These are phyloP conservation scores for Halcyon senegalensis DNA, from an alignment of 2,113 vertebrate genomes.

Conservation along the genomic window DNA sequence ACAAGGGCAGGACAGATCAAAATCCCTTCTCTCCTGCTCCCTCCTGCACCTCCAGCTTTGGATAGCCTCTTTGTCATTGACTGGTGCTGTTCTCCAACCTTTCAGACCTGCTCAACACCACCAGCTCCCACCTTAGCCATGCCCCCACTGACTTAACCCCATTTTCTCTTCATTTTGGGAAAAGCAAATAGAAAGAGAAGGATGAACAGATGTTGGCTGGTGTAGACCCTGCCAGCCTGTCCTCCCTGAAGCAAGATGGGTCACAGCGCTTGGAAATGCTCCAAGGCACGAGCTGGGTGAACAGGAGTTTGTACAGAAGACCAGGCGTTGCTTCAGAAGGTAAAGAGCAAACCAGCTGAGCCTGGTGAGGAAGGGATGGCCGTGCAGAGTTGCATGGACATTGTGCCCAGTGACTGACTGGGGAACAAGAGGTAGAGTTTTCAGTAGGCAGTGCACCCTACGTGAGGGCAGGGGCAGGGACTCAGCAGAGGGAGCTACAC, in stretches of 20 bases:
- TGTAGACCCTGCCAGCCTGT: background rate
- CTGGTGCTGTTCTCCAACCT: background rate
- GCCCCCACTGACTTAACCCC: background rate
- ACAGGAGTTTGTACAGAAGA: background rate
- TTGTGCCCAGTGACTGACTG: no score
- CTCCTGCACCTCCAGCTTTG: fast-evolving
- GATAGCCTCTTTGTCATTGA: background rate
- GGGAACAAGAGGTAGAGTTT: background rate
- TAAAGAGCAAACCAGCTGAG: background rate
- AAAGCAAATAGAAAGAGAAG: background rate
- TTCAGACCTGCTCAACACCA: background rate
- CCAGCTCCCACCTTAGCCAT: fast-evolving
- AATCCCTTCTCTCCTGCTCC: background rate
- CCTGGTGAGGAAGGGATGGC: background rate
- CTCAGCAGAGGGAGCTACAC: background rate
- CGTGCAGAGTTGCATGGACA: background rate
- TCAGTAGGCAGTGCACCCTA: background rate
- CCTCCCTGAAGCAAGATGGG: background rate
- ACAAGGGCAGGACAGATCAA: background rate
- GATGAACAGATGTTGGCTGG: background rate
- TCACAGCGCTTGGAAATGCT: background rate
- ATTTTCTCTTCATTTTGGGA: background rate
- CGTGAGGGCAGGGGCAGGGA: background rate
- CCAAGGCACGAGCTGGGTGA: background rate
- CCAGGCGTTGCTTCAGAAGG: background rate